Percentiles rank a stretch among this genome's conserved stretches.
phyloP scores from a whole-genome alignment of 2,113 vertebrate genomes.

The Rhineura floridana region DNA sequence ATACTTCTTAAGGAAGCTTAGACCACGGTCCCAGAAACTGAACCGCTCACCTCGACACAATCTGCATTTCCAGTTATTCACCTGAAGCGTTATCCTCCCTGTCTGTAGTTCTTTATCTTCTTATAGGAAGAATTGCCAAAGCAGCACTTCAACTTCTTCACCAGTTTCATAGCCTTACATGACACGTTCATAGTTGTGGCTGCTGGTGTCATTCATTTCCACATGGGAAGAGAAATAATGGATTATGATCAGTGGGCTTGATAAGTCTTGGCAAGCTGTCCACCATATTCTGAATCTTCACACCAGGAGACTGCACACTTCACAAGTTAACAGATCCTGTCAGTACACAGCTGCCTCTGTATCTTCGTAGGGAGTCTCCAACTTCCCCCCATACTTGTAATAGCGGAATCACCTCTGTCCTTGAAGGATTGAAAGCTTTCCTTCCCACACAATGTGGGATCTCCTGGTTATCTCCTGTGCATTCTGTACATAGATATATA shows the following conservation, averaged over 20 bases:
- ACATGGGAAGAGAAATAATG: background rate
- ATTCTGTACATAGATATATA: background rate
- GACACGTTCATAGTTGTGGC: background rate
- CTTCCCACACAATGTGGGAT: no score
- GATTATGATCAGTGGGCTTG: background rate
- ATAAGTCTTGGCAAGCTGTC: background rate
- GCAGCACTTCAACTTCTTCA: background rate
- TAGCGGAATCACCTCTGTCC: background rate
- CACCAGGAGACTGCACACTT: background rate
- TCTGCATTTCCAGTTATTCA: background rate
- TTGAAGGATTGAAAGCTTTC: background rate
- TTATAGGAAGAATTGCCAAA: background rate
- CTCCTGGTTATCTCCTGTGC: no score
- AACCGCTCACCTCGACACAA: background rate
- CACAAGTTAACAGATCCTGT: background rate
- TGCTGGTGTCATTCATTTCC: background rate
- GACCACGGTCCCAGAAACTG: background rate
- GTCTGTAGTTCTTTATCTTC: background rate
- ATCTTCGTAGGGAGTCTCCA: background rate
- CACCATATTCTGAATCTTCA: background rate
- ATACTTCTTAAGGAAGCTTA: background rate
- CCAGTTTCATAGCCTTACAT: background rate
- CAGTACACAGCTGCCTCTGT: background rate
- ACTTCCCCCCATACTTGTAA: background rate
- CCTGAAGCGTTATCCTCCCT: background rate